Percentiles rank a stretch among this genome's conserved stretches.
phyloP scores from a whole-genome alignment of 2,888 invertebrate species.

The Rhagonycha fulva region DNA sequence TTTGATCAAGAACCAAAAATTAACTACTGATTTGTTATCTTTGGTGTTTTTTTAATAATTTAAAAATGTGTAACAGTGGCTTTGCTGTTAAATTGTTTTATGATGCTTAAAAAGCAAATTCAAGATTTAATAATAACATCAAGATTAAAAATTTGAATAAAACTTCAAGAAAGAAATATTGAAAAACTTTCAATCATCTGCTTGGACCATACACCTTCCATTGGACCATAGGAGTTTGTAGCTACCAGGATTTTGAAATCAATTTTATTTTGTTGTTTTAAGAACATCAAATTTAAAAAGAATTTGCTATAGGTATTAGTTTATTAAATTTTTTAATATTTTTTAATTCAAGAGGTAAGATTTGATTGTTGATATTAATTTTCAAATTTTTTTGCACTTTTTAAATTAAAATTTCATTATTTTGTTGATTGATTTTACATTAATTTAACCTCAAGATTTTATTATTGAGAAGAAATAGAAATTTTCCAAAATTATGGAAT shows the following conservation, averaged over 20 bases:
- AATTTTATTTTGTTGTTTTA: background rate
- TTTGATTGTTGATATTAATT: background rate
- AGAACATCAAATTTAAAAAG: background rate
- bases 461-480: background rate
- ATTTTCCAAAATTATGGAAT: background rate
- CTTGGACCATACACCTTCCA: background rate
- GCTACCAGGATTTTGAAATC: background rate
- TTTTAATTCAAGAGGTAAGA: background rate
- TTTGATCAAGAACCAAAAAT: background rate
- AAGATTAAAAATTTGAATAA: background rate
- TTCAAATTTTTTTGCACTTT: background rate
- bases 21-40: background rate
- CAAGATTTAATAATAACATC: background rate
- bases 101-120: background rate
- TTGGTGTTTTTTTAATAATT: background rate
- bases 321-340: background rate
- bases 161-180: background rate
- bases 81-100: background rate
- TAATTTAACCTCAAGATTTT: background rate
- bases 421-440: background rate
- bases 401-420: background rate
- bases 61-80: background rate
- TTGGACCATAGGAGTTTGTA: background rate
- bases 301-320: background rate
- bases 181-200: background rate